Evolutionary conservation across 2,797 vertebrate species (phyloP), one percentile per base, ranked within the genome.

Genomic region (Muscicapa comitata): DNA sequence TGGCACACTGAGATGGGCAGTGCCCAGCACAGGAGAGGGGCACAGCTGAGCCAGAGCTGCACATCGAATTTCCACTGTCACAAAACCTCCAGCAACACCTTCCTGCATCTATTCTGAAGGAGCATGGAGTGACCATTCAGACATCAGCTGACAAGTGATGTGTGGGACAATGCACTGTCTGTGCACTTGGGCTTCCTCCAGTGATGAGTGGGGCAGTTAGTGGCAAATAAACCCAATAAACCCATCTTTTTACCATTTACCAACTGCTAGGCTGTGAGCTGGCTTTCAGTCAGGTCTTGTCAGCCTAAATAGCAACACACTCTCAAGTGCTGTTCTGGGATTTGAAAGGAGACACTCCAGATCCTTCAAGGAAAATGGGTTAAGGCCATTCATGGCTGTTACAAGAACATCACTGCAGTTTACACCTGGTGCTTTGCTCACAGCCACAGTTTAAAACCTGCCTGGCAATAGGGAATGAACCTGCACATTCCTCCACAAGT

Each of bases 181-280:
- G 59, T 13, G 35, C 10, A 17, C 62, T 9, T 26, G 9, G 2
- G 5, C 58, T 87, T 91, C 51, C 24, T 43, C 42, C 0, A 0
- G 28, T 31, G 61, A 73, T 35, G 75, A 88, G 61, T 35, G 57
- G 43, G 55, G n/a, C 15, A 92, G 42, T 57, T 61, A 82, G 57
- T 15, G 37, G 81, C 65, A 85, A 72, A 93, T 74, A 92, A 86
- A 90, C 63, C 77, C 6, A 71, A 93, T 74, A 92, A 86, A 90
- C 63, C 71, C 8, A 18, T 77, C n/a, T 79, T 86, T 71, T 26
- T 38, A 38, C 87, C 84, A 77, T 86, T 94, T 88, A 86, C 93
- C 92, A 83, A 23, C 93, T 91, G 92, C 88, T 53, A 87, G 86
- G 90, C 77, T 76, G 31, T 31, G 61, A 93, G 65, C 72, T 80